phyloP scores from a whole-genome alignment of 2,113 vertebrate species.

The Antechinus stuartii region DNA sequence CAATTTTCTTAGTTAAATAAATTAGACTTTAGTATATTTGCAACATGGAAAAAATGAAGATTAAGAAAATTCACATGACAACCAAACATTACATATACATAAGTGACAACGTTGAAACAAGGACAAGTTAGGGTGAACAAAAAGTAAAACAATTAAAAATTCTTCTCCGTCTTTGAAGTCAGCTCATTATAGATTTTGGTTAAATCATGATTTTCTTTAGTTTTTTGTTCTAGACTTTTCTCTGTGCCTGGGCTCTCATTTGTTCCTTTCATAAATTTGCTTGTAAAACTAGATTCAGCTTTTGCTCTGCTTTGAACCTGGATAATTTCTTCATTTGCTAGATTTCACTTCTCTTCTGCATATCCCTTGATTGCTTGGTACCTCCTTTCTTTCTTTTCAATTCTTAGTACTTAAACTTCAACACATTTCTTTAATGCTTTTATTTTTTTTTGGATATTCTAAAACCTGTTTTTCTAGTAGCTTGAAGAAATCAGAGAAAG shows the following conservation, averaged over 20 bases:
- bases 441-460: conserved; percentile 89
- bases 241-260: not conserved
- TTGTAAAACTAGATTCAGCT: not conserved
- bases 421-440: conserved; percentile 89
- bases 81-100: not conserved
- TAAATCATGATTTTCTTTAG: not conserved
- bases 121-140: not conserved
- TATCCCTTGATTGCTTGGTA: conserved; percentile 94
- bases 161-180: not conserved
- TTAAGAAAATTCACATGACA: not conserved
- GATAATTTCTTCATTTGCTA: conserved; percentile 89
- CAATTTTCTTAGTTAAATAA: not conserved
- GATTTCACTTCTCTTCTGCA: conserved; percentile 92
- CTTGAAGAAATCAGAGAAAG: conserved; percentile 92
- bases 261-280: not conserved
- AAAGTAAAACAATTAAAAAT: not conserved
- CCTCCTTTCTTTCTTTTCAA: conserved; percentile 91
- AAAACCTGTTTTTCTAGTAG: conserved; percentile 88
- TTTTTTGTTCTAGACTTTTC: not conserved
- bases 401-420: conserved; percentile 61
- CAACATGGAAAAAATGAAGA: not conserved
- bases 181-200: not conserved
- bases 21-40: no score
- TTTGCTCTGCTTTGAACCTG: conserved; percentile 85
- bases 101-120: not conserved